Percentiles rank a stretch among this genome's conserved stretches.
Evolutionary conservation across 2,797 vertebrate genomes (phyloP).

Genomic region (Phataginus tetradactyla): DNA sequence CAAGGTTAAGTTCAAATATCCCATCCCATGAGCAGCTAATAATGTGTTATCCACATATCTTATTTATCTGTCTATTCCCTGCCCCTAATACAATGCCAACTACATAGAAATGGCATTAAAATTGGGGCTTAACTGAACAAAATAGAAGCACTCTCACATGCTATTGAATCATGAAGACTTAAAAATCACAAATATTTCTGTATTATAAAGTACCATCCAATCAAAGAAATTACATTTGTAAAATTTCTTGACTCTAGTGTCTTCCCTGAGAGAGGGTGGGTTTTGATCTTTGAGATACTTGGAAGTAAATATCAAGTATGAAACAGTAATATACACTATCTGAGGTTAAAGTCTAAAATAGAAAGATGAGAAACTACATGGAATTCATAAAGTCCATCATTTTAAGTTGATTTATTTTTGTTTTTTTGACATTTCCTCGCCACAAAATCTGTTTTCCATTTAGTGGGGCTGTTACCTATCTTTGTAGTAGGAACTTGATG

Average conservation of each 20-base stretch:
- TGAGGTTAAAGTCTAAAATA: neutral
- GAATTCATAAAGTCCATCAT: neutral
- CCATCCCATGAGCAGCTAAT: neutral
- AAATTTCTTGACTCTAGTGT: neutral
- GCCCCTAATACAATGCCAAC: neutral
- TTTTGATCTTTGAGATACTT: neutral
- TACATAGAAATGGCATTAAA: neutral
- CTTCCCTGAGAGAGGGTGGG: neutral
- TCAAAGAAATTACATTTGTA: neutral
- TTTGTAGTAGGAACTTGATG: neutral
- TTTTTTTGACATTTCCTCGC: neutral
- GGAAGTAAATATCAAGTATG: neutral
- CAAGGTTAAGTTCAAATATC: conserved; percentile 7
- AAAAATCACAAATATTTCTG: conserved; percentile 9
- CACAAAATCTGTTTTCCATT: neutral
- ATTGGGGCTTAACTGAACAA: neutral
- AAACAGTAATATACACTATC: neutral
- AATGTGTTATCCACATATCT: neutral
- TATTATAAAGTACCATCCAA: neutral
- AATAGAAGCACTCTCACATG: neutral
- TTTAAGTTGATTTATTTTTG: neutral
- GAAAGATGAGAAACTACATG: neutral
- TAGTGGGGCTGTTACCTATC: neutral
- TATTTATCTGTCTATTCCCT: conserved; percentile 14
- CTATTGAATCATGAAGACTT: neutral